Base-by-base conservation (phyloP, 2,113 vertebrate species). In the Hippocampus mohnikei region DNA sequence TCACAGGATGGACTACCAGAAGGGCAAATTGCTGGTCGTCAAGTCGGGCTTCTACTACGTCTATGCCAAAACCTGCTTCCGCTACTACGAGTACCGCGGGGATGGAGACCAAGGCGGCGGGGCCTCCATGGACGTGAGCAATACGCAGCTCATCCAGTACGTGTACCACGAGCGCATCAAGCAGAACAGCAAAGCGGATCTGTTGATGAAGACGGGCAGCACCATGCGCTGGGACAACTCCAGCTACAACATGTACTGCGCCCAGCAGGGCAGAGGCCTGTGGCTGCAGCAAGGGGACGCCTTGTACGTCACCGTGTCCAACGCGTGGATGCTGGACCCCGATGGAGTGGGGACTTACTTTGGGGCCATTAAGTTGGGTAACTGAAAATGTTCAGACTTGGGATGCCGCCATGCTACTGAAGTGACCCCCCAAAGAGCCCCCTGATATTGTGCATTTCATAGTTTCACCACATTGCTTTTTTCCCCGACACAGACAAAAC, bases 1-100 rank as follows among this genome's bases (percentile, higher is more conserved):
- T 70, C 67, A 81, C 64, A 73, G 3, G 0, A 87, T 91, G 84
- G 92, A 88, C 52, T 94, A 95, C 72, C 91, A 95, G 66, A 85
- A 74, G 37, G 91, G 89, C 8, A 88, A 90, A 87, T 88, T 99
- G 37, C 80, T 89, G 69, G 94, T 95, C 76, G 89, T 87, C 61
- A 94, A 95, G 82, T 91, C 95, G 0, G 97, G 97, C 58, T 95
- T 94, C 87, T 99, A 99, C 89, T 98, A 96, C 42, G 88, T 98
- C 15, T 99, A 99, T 33, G 95, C 96, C 84, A 96, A 97, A 81
- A 95, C 96, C 74, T 98, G 96, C 81, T 98, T 99, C 74, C 93
- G 97, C 71, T 93, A 95, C 80, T 96, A 97, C 20, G 67, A 68
- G 3, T 11, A 46, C 0, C 66, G 52, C 0, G 86, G 82, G 13